These are phyloP conservation scores for Drosophila siamana DNA, from an alignment of 2,888 invertebrate genomes.

Conservation along the genomic window DNA sequence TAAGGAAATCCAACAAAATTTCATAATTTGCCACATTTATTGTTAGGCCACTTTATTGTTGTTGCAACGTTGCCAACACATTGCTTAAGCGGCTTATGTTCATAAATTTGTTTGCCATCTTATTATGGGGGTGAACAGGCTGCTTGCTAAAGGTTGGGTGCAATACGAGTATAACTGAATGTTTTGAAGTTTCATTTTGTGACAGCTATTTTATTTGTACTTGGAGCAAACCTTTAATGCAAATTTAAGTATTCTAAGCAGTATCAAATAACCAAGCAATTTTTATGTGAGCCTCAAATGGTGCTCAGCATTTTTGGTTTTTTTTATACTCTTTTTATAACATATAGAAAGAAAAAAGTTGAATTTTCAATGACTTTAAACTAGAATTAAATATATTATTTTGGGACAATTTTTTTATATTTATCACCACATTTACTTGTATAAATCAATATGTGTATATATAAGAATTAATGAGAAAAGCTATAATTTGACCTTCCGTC, in stretches of 20 bases:
- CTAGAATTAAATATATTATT: too few species aligned
- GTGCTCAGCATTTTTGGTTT: too few species aligned
- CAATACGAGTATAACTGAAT: neutral
- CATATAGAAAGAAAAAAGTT: too few species aligned
- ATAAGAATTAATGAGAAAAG: neutral
- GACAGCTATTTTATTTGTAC: neutral
- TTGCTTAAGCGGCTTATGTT: slow-evolving; percentile 78
- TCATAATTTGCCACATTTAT: slow-evolving; percentile 63
- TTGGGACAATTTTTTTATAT: too few species aligned
- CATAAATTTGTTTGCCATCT: slow-evolving; percentile 72
- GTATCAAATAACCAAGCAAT: too few species aligned
- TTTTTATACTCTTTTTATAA: too few species aligned
- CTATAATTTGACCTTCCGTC: slow-evolving; percentile 48
- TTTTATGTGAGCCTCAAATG: too few species aligned
- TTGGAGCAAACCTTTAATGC: neutral
- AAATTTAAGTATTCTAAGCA: too few species aligned
- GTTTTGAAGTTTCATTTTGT: slow-evolving; percentile 25
- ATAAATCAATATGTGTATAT: slow-evolving; percentile 18
- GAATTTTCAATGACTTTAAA: too few species aligned
- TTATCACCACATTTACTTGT: too few species aligned
- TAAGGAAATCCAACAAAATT: slow-evolving; percentile 67
- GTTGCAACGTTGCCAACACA: slow-evolving; percentile 29
- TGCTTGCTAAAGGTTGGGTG: neutral
- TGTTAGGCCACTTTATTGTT: slow-evolving; percentile 28
- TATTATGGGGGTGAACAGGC: neutral